Evolutionary conservation across 2,797 vertebrate species (phyloP).

Genomic region (Hipposideros larvatus): DNA sequence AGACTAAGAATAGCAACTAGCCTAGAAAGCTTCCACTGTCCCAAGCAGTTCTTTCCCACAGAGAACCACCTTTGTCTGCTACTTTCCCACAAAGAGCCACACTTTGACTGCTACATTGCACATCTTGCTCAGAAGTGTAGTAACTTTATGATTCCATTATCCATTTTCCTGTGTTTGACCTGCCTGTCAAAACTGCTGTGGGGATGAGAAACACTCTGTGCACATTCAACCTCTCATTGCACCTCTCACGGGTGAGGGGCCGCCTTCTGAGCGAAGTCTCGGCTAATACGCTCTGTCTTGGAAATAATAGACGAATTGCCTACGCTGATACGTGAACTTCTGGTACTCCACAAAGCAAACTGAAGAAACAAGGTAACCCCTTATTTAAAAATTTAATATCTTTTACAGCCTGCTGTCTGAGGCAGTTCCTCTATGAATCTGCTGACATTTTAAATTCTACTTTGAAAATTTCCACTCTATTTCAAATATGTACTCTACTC

Average conservation of each 20-base stretch:
- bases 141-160: conserved; percentile 63
- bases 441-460: conserved; percentile 76
- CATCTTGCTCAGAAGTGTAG: conserved; percentile 59
- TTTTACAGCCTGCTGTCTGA: conserved; percentile 59
- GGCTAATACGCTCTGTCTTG: conserved; percentile 37
- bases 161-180: conserved; percentile 39
- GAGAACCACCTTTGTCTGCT: conserved; percentile 55
- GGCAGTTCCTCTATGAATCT: conserved; percentile 70
- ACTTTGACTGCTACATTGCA: conserved; percentile 30
- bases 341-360: conserved; percentile 35
- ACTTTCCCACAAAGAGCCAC: conserved; percentile 47
- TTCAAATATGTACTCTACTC: conserved; percentile 66
- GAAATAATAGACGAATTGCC: conserved; percentile 49
- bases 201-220: conserved; percentile 38
- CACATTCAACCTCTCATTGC: conserved; percentile 16
- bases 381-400: conserved; percentile 77
- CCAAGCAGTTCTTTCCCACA: conserved; percentile 41
- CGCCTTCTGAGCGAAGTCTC: neutral
- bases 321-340: conserved; percentile 14
- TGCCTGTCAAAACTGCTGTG: conserved; percentile 56
- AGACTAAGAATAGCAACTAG: conserved; percentile 66
- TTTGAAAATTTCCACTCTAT: conserved; percentile 68
- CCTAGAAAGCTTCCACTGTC: conserved; percentile 33
- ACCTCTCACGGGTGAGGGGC: neutral
- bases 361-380: conserved; percentile 47